Evolutionary conservation across 1,140 invertebrate genomes (phyloP), one percentile per base, ranked within the genome.

Genomic region (Leguminivora glycinivorella): DNA sequence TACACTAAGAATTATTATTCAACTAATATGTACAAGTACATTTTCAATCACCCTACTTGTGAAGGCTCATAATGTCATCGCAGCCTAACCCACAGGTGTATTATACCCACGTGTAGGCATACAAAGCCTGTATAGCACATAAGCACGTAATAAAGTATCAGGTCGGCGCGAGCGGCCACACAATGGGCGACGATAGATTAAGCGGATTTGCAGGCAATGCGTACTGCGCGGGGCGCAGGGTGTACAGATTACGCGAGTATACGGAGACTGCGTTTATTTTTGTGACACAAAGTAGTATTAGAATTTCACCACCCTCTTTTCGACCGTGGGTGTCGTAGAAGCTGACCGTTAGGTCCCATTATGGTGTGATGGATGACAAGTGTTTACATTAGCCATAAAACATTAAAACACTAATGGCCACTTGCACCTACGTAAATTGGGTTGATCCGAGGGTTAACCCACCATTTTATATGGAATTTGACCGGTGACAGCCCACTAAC

Each of bases 181-280:
- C 58, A 31, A 31, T 29, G 25, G 58, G 25, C 58, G 58, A 63
- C 58, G 58, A 29, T 29, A 63, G 58, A 63, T 63, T 63, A 31
- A 63, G 58, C 58, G 58, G 58, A 63, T 63, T 63, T 63, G 58
- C 58, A 63, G 58, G 25, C 25, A 26, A 29, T 29, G 25, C 25
- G 58, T 29, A 19, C 58, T 14, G 2, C n/a, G 58, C 58, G 58
- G 58, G 26, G 24, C 26, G 26, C 58, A 22, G 56, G 24, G 1
- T 26, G 29, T 29, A n/a, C 58, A 29, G 58, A 25, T 12, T 52
- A 52, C 10, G 1, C n/a, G 47, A 52, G 3, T 22, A 52, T 22
- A 1, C 47, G 7, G 19, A 52, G 47, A 6, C 22, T 22, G 19
- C 4, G 40, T 43, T 43, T 52, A 22, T 19, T 52, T n/a, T 22